These are phyloP conservation scores for Barypeithes pellucidus DNA, from an alignment of 2,888 invertebrate species.

Conservation along the genomic window DNA sequence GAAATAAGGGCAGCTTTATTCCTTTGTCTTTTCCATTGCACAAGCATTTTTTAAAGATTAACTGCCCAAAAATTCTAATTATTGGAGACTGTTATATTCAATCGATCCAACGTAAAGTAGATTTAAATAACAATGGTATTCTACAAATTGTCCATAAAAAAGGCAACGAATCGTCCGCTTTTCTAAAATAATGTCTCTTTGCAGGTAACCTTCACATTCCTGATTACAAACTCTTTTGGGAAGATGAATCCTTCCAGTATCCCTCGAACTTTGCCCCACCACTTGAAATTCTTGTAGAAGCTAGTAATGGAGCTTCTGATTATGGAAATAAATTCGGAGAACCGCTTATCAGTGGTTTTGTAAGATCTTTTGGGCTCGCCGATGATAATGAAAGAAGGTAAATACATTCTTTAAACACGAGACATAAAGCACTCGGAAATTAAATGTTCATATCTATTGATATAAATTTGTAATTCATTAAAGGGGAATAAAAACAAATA, in stretches of 20 bases:
- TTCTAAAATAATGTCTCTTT: neutral
- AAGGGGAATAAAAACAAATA: too few relatives aligned
- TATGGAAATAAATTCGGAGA: conserved; percentile 99
- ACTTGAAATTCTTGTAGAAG: conserved; percentile 92
- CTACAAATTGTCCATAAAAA: neutral
- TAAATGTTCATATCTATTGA: too few relatives aligned
- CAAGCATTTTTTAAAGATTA: too few relatives aligned
- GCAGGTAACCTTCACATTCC: conserved; percentile 90
- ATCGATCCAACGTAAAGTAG: too few relatives aligned
- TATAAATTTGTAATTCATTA: too few relatives aligned
- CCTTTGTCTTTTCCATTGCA: too few relatives aligned
- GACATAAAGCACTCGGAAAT: too few relatives aligned
- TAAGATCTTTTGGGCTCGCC: conserved; percentile 89
- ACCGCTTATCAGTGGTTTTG: conserved; percentile 93
- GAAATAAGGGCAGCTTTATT: too few relatives aligned
- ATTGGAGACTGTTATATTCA: too few relatives aligned
- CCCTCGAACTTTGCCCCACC: conserved; percentile 93
- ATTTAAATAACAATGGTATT: neutral
- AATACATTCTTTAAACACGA: neutral
- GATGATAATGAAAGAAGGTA: conserved; percentile 74
- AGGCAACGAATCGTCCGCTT: neutral
- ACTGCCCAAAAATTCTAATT: too few relatives aligned
- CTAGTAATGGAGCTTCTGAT: conserved; percentile 98
- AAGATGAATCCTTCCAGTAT: conserved; percentile 82
- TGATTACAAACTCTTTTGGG: conserved; percentile 91